These are phyloP conservation scores for Barnardius zonarius DNA, from an alignment of 2,113 vertebrate genomes.

Conservation along the genomic window DNA sequence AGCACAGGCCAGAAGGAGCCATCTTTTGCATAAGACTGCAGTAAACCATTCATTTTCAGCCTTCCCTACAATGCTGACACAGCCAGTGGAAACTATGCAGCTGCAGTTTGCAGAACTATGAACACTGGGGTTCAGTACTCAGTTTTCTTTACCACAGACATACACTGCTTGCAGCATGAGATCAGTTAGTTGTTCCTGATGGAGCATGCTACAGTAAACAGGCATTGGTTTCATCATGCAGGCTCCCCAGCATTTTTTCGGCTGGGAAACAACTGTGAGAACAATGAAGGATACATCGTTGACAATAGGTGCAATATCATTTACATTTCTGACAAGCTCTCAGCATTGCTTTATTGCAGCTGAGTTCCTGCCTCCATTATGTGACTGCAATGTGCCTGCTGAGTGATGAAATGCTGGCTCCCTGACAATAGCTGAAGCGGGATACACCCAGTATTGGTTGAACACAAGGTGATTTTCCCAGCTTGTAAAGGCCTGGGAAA, in stretches of 20 bases:
- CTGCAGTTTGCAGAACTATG: neutral
- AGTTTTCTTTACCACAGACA: neutral
- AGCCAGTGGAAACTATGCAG: neutral
- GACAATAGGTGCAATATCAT: conserved; percentile 68
- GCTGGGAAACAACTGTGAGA: conserved; percentile 65
- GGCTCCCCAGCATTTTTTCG: conserved; percentile 68
- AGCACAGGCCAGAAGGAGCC: neutral
- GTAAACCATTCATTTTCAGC: neutral
- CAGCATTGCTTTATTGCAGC: conserved; percentile 60
- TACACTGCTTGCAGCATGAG: conserved; percentile 8
- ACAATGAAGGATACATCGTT: neutral
- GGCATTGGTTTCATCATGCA: conserved; percentile 39
- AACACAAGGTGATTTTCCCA: conserved; percentile 65
- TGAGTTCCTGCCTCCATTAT: conserved; percentile 39
- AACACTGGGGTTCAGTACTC: neutral
- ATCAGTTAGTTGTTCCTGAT: conserved; percentile 46
- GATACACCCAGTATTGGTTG: conserved; percentile 71
- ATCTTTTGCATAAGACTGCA: accelerated
- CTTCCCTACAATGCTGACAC: neutral
- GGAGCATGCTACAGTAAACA: conserved; percentile 50
- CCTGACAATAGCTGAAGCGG: conserved; percentile 62
- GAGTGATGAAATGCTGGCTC: conserved; percentile 68
- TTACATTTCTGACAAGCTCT: conserved; percentile 69
- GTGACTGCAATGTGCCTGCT: conserved; percentile 49
- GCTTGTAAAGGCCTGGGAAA: conserved; percentile 64